These are phyloP conservation scores for Flexamia atlantica DNA, from an alignment of 2,888 invertebrate species.

Conservation along the genomic window DNA sequence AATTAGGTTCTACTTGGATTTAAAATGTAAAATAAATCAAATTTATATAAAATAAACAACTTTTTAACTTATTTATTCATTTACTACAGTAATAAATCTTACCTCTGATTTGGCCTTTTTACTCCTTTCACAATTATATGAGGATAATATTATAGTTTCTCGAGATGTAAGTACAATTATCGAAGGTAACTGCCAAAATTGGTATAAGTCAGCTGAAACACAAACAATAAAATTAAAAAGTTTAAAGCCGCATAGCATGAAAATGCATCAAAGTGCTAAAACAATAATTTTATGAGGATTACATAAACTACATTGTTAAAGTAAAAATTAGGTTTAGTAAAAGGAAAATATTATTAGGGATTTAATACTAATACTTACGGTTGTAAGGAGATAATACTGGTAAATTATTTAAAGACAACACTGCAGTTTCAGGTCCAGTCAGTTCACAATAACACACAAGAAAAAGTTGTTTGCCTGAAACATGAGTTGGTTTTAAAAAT, in stretches of 20 bases:
- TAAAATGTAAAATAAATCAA: too few relatives aligned
- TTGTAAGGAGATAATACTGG: neutral
- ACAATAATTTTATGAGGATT: neutral
- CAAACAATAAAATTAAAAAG: neutral
- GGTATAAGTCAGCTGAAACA: neutral
- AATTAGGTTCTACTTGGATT: too few relatives aligned
- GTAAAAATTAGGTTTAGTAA: too few relatives aligned
- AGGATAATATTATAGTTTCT: neutral
- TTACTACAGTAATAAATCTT: neutral
- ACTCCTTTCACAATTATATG: neutral
- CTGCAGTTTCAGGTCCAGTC: neutral
- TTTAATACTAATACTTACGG: slow-evolving; percentile 2
- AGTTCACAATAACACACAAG: neutral
- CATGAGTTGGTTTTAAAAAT: neutral
- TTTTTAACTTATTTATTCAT: too few relatives aligned
- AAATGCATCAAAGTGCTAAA: too few relatives aligned
- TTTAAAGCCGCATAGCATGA: neutral
- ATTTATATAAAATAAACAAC: too few relatives aligned
- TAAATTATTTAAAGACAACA: neutral
- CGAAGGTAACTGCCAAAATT: neutral
- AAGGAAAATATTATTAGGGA: too few relatives aligned
- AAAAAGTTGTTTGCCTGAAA: neutral
- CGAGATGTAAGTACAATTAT: neutral
- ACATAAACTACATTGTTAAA: too few relatives aligned
- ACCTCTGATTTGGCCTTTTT: neutral